phyloP scores from a whole-genome alignment of 1,140 invertebrate genomes.

The Aradophagus sp. region DNA sequence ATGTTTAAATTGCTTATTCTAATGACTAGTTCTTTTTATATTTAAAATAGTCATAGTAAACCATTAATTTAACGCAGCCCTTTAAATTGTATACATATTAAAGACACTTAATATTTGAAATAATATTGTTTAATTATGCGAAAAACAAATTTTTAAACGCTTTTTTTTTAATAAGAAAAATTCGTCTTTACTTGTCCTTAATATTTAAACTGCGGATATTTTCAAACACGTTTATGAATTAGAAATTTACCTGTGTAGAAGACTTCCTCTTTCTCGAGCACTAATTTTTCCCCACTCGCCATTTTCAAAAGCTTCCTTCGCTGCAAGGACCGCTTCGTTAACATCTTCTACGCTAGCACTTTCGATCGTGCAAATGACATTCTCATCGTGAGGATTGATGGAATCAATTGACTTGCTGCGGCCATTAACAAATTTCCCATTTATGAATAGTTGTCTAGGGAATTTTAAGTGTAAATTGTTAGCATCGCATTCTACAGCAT shows the following conservation, averaged over 20 bases:
- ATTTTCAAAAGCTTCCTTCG: conserved; percentile 48
- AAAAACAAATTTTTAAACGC: too few relatives aligned
- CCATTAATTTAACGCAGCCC: too few relatives aligned
- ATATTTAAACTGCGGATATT: too few relatives aligned
- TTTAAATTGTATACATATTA: too few relatives aligned
- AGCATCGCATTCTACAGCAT: conserved; percentile 82
- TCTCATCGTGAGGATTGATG: conserved; percentile 91
- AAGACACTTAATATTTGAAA: too few relatives aligned
- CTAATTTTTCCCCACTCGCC: conserved; percentile 55
- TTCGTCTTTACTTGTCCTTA: too few relatives aligned
- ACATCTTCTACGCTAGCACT: conserved; percentile 87
- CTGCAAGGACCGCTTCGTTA: conserved; percentile 83
- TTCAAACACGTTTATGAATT: too few relatives aligned
- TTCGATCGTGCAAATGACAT: conserved; percentile 83
- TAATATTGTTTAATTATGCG: too few relatives aligned
- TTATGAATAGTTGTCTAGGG: conserved; percentile 92
- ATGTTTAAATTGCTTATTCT: too few relatives aligned
- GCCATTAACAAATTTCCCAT: conserved; percentile 91
- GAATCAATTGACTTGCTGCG: conserved; percentile 79
- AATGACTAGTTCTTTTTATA: too few relatives aligned
- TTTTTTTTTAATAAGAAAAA: too few relatives aligned
- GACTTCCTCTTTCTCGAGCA: conserved; percentile 38
- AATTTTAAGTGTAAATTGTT: conserved; percentile 92
- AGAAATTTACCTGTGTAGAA: conserved; percentile 29
- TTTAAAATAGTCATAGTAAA: too few relatives aligned